Evolutionary conservation across 2,888 invertebrate genomes (phyloP).

Genomic region (Rugalucina vietnamica): DNA sequence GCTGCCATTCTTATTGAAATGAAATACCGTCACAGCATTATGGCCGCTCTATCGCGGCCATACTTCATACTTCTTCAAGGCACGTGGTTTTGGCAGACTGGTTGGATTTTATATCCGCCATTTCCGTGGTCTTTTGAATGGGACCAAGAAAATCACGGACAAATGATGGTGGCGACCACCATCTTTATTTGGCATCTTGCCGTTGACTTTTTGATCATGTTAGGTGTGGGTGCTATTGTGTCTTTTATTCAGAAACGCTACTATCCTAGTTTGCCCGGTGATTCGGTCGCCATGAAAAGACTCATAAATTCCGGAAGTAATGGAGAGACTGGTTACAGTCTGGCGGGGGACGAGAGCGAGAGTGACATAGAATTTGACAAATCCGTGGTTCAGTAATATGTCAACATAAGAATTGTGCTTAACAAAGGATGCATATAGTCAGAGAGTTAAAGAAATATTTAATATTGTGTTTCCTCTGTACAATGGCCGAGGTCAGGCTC

Average conservation of each 20-base stretch:
- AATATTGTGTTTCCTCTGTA: too few relatives aligned
- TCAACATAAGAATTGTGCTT: too few relatives aligned
- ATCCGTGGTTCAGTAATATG: not conserved
- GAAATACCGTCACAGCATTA: slow-evolving; percentile 78
- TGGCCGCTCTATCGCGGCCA: slow-evolving; percentile 82
- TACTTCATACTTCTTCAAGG: slow-evolving; percentile 85
- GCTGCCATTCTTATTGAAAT: slow-evolving; percentile 82
- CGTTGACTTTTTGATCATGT: slow-evolving; percentile 71
- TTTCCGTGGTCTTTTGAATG: slow-evolving; percentile 76
- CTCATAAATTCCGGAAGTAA: not conserved
- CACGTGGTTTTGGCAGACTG: slow-evolving; percentile 86
- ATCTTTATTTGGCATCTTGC: slow-evolving; percentile 82
- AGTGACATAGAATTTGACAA: not conserved
- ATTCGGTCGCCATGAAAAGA: not conserved
- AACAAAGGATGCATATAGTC: too few relatives aligned
- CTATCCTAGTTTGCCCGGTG: not conserved
- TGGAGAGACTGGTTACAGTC: not conserved
- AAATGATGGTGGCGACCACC: slow-evolving; percentile 85
- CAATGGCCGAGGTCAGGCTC: too few relatives aligned
- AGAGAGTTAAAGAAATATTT: too few relatives aligned
- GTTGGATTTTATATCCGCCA: slow-evolving; percentile 85
- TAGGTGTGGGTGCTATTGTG: slow-evolving; percentile 70
- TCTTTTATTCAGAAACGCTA: not conserved
- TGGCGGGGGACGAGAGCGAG: not conserved
- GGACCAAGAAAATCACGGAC: slow-evolving; percentile 82